These are phyloP conservation scores for Drosophila repleta DNA, from an alignment of 1,140 invertebrate genomes.

Conservation along the genomic window DNA sequence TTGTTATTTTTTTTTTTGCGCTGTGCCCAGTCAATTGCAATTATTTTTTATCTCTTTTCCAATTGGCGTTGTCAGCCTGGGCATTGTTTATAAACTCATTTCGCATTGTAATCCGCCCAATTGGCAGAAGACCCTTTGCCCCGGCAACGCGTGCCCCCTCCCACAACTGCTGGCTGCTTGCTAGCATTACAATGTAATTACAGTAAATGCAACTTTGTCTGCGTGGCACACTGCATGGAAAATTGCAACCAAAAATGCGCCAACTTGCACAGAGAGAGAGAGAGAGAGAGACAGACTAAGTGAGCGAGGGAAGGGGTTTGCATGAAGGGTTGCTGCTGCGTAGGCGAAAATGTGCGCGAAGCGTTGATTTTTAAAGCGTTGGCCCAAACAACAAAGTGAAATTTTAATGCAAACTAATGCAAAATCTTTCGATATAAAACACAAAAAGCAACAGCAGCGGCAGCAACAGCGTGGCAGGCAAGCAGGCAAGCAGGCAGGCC, in stretches of 20 bases:
- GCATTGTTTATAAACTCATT: constrained; percentile 80
- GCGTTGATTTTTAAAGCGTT: constrained; percentile 52
- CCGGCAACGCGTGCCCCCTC: background rate
- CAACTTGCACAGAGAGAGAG: constrained; percentile 29
- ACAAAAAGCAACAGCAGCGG: constrained; percentile 25
- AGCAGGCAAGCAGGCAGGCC: background rate
- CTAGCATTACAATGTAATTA: constrained; percentile 74
- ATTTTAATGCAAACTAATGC: constrained; percentile 82
- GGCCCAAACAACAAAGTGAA: constrained; percentile 72
- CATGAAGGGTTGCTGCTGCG: constrained; percentile 39
- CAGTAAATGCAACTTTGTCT: constrained; percentile 75
- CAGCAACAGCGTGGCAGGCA: constrained; percentile 7
- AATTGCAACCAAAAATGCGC: constrained; percentile 39
- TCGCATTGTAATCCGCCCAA: constrained; percentile 76
- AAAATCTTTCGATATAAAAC: constrained; percentile 79
- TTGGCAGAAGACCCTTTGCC: constrained; percentile 55
- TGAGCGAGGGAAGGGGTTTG: background rate
- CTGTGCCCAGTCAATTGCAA: constrained; percentile 64
- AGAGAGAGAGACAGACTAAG: background rate
- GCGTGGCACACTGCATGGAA: constrained; percentile 61
- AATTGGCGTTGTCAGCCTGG: constrained; percentile 52
- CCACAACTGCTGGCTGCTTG: background rate
- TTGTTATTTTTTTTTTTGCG: background rate
- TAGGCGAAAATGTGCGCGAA: constrained; percentile 50
- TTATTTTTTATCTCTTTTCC: constrained; percentile 76